Evolutionary conservation across 2,113 vertebrate species (phyloP), one percentile per base, ranked within the genome.

Genomic region (Excalfactoria chinensis): DNA sequence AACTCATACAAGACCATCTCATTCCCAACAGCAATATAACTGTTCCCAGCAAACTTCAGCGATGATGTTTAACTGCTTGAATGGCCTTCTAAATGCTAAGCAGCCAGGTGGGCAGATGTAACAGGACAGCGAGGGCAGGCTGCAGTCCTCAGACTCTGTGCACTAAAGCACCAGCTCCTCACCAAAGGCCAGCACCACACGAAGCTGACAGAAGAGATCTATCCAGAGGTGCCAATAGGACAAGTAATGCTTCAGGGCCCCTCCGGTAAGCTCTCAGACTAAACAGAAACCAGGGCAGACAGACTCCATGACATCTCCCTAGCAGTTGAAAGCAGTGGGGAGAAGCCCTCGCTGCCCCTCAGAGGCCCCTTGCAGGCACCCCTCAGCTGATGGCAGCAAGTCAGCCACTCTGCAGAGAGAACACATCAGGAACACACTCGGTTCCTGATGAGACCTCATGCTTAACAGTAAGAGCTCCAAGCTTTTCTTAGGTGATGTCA

Each of bases 271-370:
- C 23, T 75, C 43, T 35, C 67, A 76, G 75, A 37, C 40, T 73
- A 25, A 90, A 44, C 11, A 59, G 49, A 58, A 59, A 34, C 71
- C 85, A 87, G 25, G 35, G 46, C 46, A 95, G 70, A 68, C 28
- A 59, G 32, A 84, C 32, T 13, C 37, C 43, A 28, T 64, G 48
- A 63, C 9, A 4, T 55, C 55, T 56, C 77, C 30, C 30, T 60
- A 85, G 40, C 35, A 76, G 44, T 0, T 0, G 0, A 40, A 2
- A 72, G 46, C 10, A 13, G 28, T 19, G 13, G 43, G 49, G n/a
- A 11, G 59, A 87, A 51, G 37, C 32, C 13, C 13, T 13, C 7
- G 9, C 0, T 21, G 51, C 43, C 62, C n/a, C 22, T 68, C 43
- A 55, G 43, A 43, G 18, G 71, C 26, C 26, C 25, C 58, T 44